Percentiles rank a stretch among this genome's conserved stretches.
phyloP scores from a whole-genome alignment of 92 coral and sea anemone species.

The Epizoanthus illoricatus region DNA sequence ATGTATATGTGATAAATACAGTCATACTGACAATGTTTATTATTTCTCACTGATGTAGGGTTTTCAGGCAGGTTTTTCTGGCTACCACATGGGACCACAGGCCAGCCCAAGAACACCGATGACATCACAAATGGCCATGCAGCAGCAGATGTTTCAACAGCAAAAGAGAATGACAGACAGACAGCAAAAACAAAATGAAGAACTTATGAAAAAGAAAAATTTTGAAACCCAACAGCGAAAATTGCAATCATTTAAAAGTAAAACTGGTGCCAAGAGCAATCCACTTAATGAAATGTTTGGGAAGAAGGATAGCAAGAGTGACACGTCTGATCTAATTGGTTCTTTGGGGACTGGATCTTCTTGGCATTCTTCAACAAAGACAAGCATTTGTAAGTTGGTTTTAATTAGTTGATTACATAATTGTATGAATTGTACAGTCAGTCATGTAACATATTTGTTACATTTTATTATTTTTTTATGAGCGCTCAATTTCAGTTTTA shows the following conservation, averaged over 20 bases:
- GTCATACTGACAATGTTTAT: not conserved
- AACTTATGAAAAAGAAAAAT: slow-evolving; percentile 69
- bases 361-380: slow-evolving; percentile 34
- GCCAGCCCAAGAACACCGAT: slow-evolving; percentile 37
- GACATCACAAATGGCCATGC: slow-evolving; percentile 31
- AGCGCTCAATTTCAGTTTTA: not conserved
- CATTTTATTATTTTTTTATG: not conserved
- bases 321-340: slow-evolving; percentile 58
- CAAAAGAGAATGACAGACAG: slow-evolving; percentile 78
- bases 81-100: slow-evolving; percentile 29
- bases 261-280: slow-evolving; percentile 49
- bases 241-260: slow-evolving; percentile 68
- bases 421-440: not conserved
- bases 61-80: slow-evolving; percentile 31
- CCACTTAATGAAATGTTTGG: slow-evolving; percentile 76
- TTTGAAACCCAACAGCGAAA: slow-evolving; percentile 87
- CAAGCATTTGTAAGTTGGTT: slow-evolving; percentile 56
- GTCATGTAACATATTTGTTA: no score
- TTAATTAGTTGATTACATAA: not conserved
- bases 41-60: slow-evolving; percentile 1
- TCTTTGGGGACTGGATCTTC: slow-evolving; percentile 64
- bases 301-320: slow-evolving; percentile 46
- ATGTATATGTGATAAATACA: no score
- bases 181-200: slow-evolving; percentile 64
- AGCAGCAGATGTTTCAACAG: slow-evolving; percentile 67